Percentiles rank a stretch among this genome's conserved stretches.
Conservation (phyloP, 2,888 invertebrate species). For the Adelognathus sp. region DNA sequence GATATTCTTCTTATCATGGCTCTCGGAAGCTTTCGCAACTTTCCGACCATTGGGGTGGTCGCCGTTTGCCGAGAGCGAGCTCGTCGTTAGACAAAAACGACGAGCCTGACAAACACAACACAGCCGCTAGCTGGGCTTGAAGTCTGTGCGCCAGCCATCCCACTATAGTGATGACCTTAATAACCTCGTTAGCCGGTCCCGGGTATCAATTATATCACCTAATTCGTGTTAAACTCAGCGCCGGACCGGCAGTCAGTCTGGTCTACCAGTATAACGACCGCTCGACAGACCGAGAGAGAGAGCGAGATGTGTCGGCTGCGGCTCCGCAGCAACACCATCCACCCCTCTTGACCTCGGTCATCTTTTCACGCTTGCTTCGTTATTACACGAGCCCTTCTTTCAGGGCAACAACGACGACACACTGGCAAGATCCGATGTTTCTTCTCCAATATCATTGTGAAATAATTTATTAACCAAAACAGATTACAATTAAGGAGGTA, state of each 20-base stretch:
- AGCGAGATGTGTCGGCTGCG: background rate
- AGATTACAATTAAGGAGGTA: too few species aligned
- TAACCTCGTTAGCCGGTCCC: conserved; percentile 74
- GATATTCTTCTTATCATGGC: background rate
- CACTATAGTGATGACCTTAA: conserved; percentile 71
- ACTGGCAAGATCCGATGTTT: background rate
- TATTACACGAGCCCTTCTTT: background rate
- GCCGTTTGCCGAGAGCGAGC: background rate
- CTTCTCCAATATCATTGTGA: too few species aligned
- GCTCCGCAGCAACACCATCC: background rate
- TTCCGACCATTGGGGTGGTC: background rate
- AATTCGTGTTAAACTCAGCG: conserved; percentile 72
- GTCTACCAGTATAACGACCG: conserved; percentile 44
- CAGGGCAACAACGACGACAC: background rate
- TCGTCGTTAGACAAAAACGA: conserved; percentile 1
- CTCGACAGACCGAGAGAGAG: background rate
- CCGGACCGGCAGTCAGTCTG: conserved; percentile 55
- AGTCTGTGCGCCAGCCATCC: conserved; percentile 56
- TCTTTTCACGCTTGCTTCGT: background rate
- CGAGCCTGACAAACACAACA: background rate
- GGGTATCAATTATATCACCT: conserved; percentile 75
- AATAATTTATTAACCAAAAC: too few species aligned
- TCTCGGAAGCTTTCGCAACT: background rate
- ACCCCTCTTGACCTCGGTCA: conserved; percentile 18
- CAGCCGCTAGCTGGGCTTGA: conserved; percentile 17